These are phyloP conservation scores for Puma concolor DNA, from an alignment of 2,113 vertebrate species.

Conservation along the genomic window DNA sequence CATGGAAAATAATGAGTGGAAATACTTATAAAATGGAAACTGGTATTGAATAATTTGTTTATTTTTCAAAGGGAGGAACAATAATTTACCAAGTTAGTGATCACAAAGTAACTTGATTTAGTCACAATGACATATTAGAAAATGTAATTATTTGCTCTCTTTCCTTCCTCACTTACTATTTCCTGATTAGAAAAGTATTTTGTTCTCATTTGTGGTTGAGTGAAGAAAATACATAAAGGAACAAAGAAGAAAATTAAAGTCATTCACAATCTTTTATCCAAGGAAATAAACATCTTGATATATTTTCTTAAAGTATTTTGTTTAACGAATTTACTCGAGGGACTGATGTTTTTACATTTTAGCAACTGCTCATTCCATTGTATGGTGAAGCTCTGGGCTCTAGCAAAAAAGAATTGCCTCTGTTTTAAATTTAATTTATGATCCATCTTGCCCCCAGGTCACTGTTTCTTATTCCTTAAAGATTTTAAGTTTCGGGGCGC, in stretches of 20 bases:
- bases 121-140: neutral
- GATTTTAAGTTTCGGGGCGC: neutral
- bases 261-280: neutral
- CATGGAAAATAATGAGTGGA: neutral
- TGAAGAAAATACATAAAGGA: neutral
- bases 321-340: neutral
- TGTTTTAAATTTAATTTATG: neutral
- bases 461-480: neutral
- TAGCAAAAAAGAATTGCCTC: neutral
- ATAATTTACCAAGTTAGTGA: neutral
- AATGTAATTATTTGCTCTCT: neutral
- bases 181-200: neutral
- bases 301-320: neutral
- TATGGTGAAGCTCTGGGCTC: neutral
- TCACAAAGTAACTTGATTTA: neutral
- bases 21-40: conserved; percentile 25
- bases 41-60: neutral
- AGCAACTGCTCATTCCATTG: neutral
- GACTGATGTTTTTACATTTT: neutral
- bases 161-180: neutral
- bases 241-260: neutral
- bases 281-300: neutral
- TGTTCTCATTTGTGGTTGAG: neutral
- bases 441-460: neutral
- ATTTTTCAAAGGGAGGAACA: neutral